These are phyloP conservation scores for Melinaea menophilus DNA, from an alignment of 2,888 invertebrate species.

Conservation along the genomic window DNA sequence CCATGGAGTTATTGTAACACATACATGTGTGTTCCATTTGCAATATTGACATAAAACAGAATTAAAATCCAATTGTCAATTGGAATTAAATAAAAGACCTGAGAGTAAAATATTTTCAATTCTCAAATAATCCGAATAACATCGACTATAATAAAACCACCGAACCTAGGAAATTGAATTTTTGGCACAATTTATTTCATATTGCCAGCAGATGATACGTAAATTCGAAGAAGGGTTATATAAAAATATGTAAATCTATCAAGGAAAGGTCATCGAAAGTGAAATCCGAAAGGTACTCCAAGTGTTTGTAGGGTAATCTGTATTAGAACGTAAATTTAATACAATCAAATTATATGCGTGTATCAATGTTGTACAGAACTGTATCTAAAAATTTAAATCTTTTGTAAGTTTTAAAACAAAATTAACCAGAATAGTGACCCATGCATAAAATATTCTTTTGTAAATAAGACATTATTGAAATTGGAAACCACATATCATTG, in stretches of 20 bases:
- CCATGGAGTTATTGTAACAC: too few species aligned
- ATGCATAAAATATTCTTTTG: too few species aligned
- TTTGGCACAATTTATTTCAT: slow-evolving; percentile 32
- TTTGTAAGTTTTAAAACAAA: too few species aligned
- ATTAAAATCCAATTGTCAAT: neutral
- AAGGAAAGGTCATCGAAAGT: slow-evolving; percentile 9
- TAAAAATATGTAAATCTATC: slow-evolving; percentile 19
- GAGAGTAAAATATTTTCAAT: slow-evolving; percentile 14
- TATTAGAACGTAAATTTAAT: neutral
- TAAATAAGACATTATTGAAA: too few species aligned
- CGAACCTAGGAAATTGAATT: slow-evolving; percentile 29
- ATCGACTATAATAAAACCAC: slow-evolving; percentile 26
- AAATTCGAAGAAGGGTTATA: slow-evolving; percentile 19
- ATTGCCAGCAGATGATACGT: slow-evolving; percentile 27
- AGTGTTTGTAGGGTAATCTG: neutral
- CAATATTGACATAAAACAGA: too few species aligned
- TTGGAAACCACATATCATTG: too few species aligned
- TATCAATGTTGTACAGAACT: too few species aligned
- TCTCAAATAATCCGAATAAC: slow-evolving; percentile 19
- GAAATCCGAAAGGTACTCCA: neutral
- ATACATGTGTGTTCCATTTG: too few species aligned
- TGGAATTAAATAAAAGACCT: neutral
- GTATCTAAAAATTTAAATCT: too few species aligned
- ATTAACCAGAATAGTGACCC: too few species aligned
- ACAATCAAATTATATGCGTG: too few species aligned